Base-by-base conservation (phyloP, 2,797 vertebrate species). In the Myotis myotis region DNA sequence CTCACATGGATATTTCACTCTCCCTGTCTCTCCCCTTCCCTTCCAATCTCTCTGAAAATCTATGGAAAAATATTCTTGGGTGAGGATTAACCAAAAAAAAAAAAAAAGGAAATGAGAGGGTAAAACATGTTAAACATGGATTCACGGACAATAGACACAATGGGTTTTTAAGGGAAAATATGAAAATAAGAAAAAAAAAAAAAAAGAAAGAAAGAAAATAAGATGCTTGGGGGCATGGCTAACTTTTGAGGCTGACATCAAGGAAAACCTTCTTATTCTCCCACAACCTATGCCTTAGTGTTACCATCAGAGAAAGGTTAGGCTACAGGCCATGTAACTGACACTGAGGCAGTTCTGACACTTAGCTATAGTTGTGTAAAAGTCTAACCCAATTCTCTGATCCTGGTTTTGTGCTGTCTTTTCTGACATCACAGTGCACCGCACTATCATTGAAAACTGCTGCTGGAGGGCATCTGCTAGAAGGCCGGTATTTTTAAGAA, bases 81-180 rank as follows among this genome's bases (percentile, higher is more conserved):
- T 30, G 28, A 62, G 57, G 6, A 15, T 62, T 62, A 62, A 30
- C 25, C 11, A n/a, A 68, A 9, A 44, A n/a, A 62, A 7, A 78
- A 36, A 36, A 47, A n/a, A 11, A 8, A 19, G 1, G n/a, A 49
- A 62, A 2, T 62, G 44, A 19, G 30, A 11, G 2, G 3, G 15
- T 51, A 71, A 94, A 86, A 89, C 2, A 72, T 53, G 70, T 74
- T 94, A 75, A 51, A 89, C 81, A 53, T 16, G 49, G 60, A 89
- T 62, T 79, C 8, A 12, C 16, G 30, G 53, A 23, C 38, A 30
- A 44, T 20, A 30, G 19, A 44, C 8, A 82, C 19, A 23, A 23
- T 60, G 19, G 6, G 5, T 68, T 89, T 84, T 51, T 83, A 84
- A 95, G 25, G 66, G 13, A 86, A 81, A 55, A 57, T 41, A 41